Evolutionary conservation across 2,113 vertebrate genomes (phyloP).

Genomic region (Nycticryphes semicollaris): DNA sequence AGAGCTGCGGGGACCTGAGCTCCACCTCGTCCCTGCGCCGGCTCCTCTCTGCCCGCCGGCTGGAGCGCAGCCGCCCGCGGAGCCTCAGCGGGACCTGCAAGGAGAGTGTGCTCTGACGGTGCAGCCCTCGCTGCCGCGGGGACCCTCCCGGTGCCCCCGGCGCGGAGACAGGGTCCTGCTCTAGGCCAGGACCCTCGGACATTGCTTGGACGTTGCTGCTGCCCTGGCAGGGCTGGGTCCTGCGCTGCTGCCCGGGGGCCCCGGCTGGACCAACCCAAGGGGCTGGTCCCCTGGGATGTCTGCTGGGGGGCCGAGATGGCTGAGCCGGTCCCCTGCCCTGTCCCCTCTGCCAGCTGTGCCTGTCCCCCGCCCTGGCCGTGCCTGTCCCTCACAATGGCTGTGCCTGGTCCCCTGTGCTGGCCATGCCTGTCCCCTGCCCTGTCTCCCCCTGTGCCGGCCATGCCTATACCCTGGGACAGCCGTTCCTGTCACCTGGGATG

Average conservation of each 20-base stretch:
- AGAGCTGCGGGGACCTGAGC: constrained; percentile 93
- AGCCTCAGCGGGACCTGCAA: constrained; percentile 84
- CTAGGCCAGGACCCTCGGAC: neutral
- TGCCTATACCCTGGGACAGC: neutral
- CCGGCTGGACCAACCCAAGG: neutral
- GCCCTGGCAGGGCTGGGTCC: neutral
- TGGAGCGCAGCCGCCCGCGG: constrained; percentile 73
- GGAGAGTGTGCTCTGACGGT: constrained; percentile 80
- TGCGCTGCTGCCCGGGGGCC: neutral
- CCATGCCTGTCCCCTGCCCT: neutral
- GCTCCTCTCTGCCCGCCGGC: constrained; percentile 73
- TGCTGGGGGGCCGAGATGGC: neutral
- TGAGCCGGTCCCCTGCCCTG: neutral
- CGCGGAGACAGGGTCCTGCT: accelerated
- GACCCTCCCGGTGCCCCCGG: accelerated
- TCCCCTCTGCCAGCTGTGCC: neutral
- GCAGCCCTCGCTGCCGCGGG: accelerated
- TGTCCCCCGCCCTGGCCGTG: neutral
- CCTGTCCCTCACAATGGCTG: neutral
- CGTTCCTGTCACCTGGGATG: neutral
- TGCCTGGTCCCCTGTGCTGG: neutral
- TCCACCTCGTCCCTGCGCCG: constrained; percentile 86
- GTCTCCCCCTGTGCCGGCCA: neutral
- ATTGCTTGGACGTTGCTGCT: neutral
- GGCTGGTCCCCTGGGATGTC: constrained; percentile 31